Base-by-base conservation (phyloP, 2,888 invertebrate species). In the Melanophora roralis region DNA sequence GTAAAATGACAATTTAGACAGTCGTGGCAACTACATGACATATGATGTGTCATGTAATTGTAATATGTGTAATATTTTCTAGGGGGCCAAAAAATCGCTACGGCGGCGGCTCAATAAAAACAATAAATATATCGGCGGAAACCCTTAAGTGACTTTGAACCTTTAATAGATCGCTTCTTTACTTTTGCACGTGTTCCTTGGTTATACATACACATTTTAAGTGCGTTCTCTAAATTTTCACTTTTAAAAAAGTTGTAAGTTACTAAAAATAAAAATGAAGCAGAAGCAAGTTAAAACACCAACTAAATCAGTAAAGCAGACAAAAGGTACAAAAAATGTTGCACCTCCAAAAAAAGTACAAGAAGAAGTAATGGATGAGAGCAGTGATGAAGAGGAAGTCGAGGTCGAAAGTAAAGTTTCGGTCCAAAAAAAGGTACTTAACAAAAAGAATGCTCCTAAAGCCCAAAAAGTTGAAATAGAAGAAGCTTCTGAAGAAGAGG, bases 121-220 rank as follows among this genome's bases (percentile, higher is more conserved):
- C 6, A 27, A 3, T 27, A 5, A 27, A 27, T 3, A 27, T 3
- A 27, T 27, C 27, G 27, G 27, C 3, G 27, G 27, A 3, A 6
- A 6, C 27, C 6, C 4, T 27, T 27, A 27, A 6, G 4, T 6
- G 27, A 6, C 27, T 27, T 27, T 27, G 3, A 27, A n/a, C n/a
- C n/a, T 27, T 27, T 6, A 27, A 27, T 27, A 3, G 27, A 27
- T 27, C 6, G 27, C 6, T 27, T 27, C 27, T 27, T 6, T n/a
- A 62, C 49, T 34, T 19, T 43, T 5, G 38, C 76, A 76, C 69
- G 76, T 76, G 75, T 40, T 74, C 38, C 59, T 59, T 67, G 23
- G 21, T 51, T 68, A 60, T 68, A 75, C 67, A 74, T 23, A 53
- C 43, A 12, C 21, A 27, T 64, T 47, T 51, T 40, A 34, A 36